A percentile compares a stretch with the other conserved stretches of the same genome.
Conservation (phyloP, 2,113 vertebrate species). For the Felis chaus region DNA sequence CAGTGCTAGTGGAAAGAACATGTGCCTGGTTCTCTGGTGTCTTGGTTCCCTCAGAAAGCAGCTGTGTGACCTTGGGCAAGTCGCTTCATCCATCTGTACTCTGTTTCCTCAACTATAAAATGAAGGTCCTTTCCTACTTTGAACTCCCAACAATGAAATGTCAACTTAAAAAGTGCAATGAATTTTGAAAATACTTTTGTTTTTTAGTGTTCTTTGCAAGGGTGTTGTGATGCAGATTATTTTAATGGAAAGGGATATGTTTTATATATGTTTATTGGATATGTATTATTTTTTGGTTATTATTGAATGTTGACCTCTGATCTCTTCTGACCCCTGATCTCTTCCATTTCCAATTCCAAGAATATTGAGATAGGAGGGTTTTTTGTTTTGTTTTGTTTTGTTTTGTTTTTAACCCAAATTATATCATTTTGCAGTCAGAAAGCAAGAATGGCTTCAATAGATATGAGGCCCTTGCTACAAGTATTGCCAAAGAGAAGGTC, state of each 20-base stretch:
- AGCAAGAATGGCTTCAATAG: not conserved
- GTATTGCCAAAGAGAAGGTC: not conserved
- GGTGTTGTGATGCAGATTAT: not conserved
- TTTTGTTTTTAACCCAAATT: not conserved
- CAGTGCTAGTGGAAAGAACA: not conserved
- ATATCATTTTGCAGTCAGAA: not conserved
- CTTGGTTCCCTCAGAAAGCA: not conserved
- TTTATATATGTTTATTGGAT: not conserved
- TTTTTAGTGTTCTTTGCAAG: not conserved
- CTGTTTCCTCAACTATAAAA: not conserved
- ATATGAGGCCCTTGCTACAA: not conserved
- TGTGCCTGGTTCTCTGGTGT: not conserved
- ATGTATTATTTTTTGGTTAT: not conserved
- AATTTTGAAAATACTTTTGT: not conserved
- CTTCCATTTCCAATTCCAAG: not conserved
- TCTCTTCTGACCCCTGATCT: not conserved
- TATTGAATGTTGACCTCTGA: not conserved
- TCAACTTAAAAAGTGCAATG: not conserved
- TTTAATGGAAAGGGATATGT: not conserved
- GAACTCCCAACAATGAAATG: not conserved
- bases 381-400: not conserved
- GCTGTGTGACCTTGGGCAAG: not conserved
- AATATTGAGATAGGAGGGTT: not conserved
- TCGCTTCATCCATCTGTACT: not conserved
- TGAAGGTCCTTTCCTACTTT: not conserved